Evolutionary conservation across 2,888 invertebrate species (phyloP).

Genomic region (Phengaris arion): DNA sequence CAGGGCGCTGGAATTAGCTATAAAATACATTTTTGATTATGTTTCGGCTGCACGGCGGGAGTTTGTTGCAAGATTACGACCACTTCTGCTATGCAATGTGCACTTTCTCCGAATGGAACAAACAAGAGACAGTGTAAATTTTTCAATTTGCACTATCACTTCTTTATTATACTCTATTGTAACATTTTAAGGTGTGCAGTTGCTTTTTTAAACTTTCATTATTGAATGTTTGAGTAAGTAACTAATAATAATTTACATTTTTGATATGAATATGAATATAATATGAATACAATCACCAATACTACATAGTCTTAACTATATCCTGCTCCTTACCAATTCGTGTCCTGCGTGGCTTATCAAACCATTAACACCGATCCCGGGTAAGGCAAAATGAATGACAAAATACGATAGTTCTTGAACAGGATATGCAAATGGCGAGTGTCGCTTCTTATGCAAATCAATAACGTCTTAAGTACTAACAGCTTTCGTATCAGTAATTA

Average conservation of each 20-base stretch:
- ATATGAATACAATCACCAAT: background rate
- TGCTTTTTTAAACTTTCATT: background rate
- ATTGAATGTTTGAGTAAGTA: no score
- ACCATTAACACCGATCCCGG: slow-evolving; percentile 25
- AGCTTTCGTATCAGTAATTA: slow-evolving; percentile 56
- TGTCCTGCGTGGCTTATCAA: slow-evolving; percentile 11
- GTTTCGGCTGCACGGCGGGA: slow-evolving; percentile 3
- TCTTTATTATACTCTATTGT: background rate
- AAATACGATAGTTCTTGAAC: slow-evolving; percentile 31
- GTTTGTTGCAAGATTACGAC: slow-evolving; percentile 26
- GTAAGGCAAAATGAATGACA: slow-evolving; percentile 24
- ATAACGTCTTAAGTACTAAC: slow-evolving; percentile 43
- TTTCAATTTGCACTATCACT: slow-evolving; percentile 15
- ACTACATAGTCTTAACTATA: background rate
- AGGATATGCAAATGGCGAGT: slow-evolving; percentile 38
- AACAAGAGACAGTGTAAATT: slow-evolving; percentile 20
- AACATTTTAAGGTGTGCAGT: background rate
- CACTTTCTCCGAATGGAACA: slow-evolving; percentile 12
- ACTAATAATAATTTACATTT: no score
- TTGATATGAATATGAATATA: no score
- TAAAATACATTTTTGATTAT: slow-evolving; percentile 28
- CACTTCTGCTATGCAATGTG: slow-evolving; percentile 4
- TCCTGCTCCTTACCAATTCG: background rate
- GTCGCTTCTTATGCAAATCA: slow-evolving; percentile 42
- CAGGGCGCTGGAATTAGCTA: slow-evolving; percentile 10